Evolutionary conservation across 35 echinoderm and acorn worm species (phyloP).

Genomic region (Anneissia japonica): DNA sequence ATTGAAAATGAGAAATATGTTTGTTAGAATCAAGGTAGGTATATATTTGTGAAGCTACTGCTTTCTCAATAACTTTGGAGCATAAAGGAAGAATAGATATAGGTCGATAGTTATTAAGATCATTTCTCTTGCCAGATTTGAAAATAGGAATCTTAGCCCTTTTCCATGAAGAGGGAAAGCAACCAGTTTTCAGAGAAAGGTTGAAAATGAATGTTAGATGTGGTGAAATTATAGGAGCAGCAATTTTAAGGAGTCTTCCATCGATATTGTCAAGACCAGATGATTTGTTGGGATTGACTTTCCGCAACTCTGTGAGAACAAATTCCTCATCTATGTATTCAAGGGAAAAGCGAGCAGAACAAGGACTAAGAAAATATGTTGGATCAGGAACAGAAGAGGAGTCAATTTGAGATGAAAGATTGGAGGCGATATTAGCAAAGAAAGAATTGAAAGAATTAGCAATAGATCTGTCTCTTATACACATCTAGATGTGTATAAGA

Average conservation of each 20-base stretch:
- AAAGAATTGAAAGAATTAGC: no score
- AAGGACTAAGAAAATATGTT: not conserved
- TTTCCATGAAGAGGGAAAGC: not conserved
- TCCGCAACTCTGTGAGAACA: not conserved
- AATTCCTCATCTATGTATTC: not conserved
- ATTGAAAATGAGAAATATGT: no score
- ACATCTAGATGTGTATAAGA: no score
- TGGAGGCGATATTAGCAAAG: no score
- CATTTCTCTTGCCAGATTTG: not conserved
- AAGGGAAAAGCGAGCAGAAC: not conserved
- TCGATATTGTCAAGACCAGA: conserved; percentile 17
- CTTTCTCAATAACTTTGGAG: no score
- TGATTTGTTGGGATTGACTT: not conserved
- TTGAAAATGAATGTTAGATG: conserved; percentile 1
- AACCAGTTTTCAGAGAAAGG: not conserved
- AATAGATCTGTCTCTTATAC: no score
- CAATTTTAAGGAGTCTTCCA: not conserved
- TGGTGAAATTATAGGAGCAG: not conserved
- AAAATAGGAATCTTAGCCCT: not conserved
- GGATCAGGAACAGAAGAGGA: not conserved
- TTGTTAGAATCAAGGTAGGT: no score
- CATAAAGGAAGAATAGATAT: not conserved
- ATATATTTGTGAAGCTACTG: no score
- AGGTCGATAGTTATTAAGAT: not conserved
- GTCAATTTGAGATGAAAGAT: no score